Conservation (phyloP, 2,113 vertebrate species). For the Campylorhamphus procurvoides region DNA sequence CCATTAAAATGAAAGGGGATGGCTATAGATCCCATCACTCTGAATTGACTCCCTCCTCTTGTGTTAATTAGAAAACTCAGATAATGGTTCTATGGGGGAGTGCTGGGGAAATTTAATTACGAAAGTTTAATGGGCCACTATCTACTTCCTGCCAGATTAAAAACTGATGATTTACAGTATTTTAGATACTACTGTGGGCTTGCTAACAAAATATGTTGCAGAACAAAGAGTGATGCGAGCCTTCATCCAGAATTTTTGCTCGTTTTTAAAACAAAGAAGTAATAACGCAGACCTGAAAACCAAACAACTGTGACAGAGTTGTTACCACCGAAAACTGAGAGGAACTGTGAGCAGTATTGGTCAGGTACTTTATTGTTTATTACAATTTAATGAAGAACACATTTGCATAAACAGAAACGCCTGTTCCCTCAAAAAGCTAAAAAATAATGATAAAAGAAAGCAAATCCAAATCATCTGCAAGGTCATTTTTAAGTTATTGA, state of each 20-base stretch:
- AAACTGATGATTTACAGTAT: slow-evolving; percentile 90
- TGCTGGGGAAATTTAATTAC: slow-evolving; percentile 94
- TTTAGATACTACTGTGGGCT: slow-evolving; percentile 72
- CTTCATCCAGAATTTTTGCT: slow-evolving; percentile 46
- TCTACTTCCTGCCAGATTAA: slow-evolving; percentile 89
- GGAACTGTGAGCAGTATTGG: not conserved
- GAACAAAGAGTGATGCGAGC: slow-evolving; percentile 60
- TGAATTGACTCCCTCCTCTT: slow-evolving; percentile 95
- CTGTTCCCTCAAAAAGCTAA: not conserved
- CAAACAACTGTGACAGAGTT: not conserved
- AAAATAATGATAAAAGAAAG: not conserved
- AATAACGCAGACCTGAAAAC: not conserved
- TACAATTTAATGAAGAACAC: not conserved
- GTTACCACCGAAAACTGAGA: not conserved
- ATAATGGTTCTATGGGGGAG: slow-evolving; percentile 95
- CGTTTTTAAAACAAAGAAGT: slow-evolving; percentile 8
- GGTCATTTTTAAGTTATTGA: not conserved
- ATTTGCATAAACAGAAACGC: not conserved
- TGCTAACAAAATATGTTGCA: slow-evolving; percentile 75
- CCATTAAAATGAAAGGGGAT: slow-evolving; percentile 99
- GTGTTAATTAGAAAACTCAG: slow-evolving; percentile 97
- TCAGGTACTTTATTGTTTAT: not conserved
- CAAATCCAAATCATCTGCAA: not conserved
- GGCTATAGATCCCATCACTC: slow-evolving; percentile 93
- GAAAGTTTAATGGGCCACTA: slow-evolving; percentile 92